phyloP scores from a whole-genome alignment of 2,888 invertebrate species.

The Gymnosoma rotundatum region DNA sequence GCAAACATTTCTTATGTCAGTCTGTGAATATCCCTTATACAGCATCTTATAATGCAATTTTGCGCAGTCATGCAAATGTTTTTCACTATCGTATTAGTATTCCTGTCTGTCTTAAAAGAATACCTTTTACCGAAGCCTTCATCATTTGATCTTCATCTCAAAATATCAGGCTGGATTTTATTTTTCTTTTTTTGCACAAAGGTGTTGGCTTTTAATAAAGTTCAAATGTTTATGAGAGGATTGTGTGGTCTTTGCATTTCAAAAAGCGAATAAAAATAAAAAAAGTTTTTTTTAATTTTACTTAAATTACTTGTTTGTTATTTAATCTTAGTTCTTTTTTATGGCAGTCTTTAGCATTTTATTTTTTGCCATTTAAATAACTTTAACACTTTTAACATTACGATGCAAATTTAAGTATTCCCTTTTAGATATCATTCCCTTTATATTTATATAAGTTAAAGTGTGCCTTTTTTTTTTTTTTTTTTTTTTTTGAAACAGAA shows the following conservation, averaged over 20 bases:
- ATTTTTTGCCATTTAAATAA: slow-evolving; percentile 50
- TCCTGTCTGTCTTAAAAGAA: slow-evolving; percentile 17
- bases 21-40: slow-evolving; percentile 31
- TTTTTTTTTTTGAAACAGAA: background rate
- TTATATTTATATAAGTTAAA: background rate
- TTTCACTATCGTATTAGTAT: background rate
- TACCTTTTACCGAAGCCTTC: slow-evolving; percentile 3
- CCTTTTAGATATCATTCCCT: slow-evolving; percentile 27
- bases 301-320: slow-evolving; percentile 58
- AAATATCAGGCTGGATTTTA: slow-evolving; percentile 14
- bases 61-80: slow-evolving; percentile 39
- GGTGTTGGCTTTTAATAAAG: slow-evolving; percentile 53
- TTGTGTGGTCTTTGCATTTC: slow-evolving; percentile 45
- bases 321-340: slow-evolving; percentile 42
- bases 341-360: slow-evolving; percentile 48
- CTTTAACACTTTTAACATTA: slow-evolving; percentile 56
- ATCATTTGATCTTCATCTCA: slow-evolving; percentile 28
- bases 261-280: background rate
- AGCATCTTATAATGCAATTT: slow-evolving; percentile 8
- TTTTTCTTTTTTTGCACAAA: slow-evolving; percentile 26
- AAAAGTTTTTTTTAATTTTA: slow-evolving; percentile 44
- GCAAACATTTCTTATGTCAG: background rate
- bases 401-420: slow-evolving; percentile 14
- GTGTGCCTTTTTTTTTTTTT: no score
- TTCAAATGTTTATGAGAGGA: slow-evolving; percentile 54